Evolutionary conservation across 2,797 vertebrate genomes (phyloP).

Genomic region (Sebastes wilsoni): DNA sequence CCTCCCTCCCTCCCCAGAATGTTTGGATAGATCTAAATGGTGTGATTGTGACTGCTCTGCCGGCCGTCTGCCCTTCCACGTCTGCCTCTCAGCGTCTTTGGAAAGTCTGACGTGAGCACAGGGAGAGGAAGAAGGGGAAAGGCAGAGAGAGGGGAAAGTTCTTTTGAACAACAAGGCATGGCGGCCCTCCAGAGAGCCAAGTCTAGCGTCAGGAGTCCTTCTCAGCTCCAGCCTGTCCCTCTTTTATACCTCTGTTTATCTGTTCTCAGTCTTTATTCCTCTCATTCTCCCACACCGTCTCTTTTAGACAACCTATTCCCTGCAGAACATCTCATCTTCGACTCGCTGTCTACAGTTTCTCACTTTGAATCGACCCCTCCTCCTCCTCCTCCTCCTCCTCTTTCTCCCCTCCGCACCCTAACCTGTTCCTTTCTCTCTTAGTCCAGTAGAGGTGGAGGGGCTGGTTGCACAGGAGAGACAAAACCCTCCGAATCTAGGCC

Average conservation of each 20-base stretch:
- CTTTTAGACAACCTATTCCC: slow-evolving; percentile 54
- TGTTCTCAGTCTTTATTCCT: slow-evolving; percentile 50
- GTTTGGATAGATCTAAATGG: slow-evolving; percentile 86
- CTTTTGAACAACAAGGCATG: slow-evolving; percentile 87
- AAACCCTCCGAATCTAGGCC: slow-evolving; percentile 75
- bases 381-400: not conserved
- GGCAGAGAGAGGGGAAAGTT: slow-evolving; percentile 74
- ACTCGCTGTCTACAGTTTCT: slow-evolving; percentile 59
- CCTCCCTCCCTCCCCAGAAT: slow-evolving; percentile 59
- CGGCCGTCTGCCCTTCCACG: slow-evolving; percentile 69
- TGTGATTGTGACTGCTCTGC: slow-evolving; percentile 81
- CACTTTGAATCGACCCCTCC: slow-evolving; percentile 28
- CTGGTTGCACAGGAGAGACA: slow-evolving; percentile 41
- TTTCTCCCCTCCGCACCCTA: slow-evolving; percentile 46
- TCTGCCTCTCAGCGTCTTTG: slow-evolving; percentile 77
- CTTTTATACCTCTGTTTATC: slow-evolving; percentile 35
- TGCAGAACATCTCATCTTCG: slow-evolving; percentile 56
- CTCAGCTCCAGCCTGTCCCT: slow-evolving; percentile 44
- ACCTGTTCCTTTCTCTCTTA: slow-evolving; percentile 63
- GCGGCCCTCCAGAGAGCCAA: slow-evolving; percentile 79
- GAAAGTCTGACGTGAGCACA: slow-evolving; percentile 86
- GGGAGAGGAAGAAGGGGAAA: slow-evolving; percentile 68
- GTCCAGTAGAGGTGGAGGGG: slow-evolving; percentile 6
- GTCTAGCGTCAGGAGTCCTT: slow-evolving; percentile 64
- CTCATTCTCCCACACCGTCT: slow-evolving; percentile 64